These are phyloP conservation scores for Stomatorhinus ivindoensis DNA, from an alignment of 2,113 vertebrate species.

Conservation along the genomic window DNA sequence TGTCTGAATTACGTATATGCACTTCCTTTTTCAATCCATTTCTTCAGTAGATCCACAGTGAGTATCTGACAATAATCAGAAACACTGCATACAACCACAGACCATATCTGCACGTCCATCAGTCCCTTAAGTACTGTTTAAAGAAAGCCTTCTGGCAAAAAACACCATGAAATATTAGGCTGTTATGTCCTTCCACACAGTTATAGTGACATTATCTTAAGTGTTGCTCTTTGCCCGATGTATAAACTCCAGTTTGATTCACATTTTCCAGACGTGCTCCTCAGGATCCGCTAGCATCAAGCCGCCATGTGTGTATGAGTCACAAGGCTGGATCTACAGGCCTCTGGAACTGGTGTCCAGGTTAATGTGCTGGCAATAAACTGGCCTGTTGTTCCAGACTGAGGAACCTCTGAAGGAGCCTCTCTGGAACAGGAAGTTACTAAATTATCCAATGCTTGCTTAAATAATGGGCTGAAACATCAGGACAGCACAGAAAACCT, in stretches of 20 bases:
- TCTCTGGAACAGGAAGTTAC: slow-evolving; percentile 1
- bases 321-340: neutral
- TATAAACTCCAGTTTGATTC: slow-evolving; percentile 39
- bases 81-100: neutral
- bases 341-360: slow-evolving; percentile 26
- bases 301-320: slow-evolving; percentile 30
- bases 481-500: neutral
- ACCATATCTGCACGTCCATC: neutral
- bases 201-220: neutral
- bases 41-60: neutral
- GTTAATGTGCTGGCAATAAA: neutral
- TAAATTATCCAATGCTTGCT: neutral
- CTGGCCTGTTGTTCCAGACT: slow-evolving; percentile 7
- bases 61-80: neutral
- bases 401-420: slow-evolving; percentile 15
- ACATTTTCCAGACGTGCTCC: slow-evolving; percentile 41
- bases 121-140: neutral
- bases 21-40: neutral
- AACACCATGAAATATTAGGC: neutral
- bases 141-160: neutral
- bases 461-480: neutral
- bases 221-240: slow-evolving; percentile 30
- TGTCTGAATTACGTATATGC: neutral
- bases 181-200: neutral
- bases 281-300: slow-evolving; percentile 25